Base-by-base conservation (phyloP, 2,888 invertebrate genomes). In the Drosophila pseudotalamancana region DNA sequence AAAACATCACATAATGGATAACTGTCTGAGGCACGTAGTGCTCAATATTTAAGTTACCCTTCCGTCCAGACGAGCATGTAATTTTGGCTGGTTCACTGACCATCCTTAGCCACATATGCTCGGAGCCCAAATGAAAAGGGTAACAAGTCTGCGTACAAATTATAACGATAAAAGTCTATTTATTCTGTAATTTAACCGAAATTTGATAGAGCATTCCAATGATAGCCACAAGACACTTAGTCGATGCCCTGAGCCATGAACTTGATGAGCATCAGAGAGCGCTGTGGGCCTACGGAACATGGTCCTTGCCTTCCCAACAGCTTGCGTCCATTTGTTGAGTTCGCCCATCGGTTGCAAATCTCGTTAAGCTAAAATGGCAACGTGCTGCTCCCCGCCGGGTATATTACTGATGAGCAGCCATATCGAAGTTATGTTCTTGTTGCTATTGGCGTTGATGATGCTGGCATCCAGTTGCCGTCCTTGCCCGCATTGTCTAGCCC, bases 151-250 rank as follows among this genome's bases (percentile, higher is more conserved):
- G 43, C 54, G 70, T 72, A 77, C 79, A 85, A 88, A 89, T 89
- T 89, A 87, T 83, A 72, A 69, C 72, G 79, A 88, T 87, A 89
- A 88, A 88, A 87, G 81, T 69, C 72, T 83, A 88, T 89, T 88
- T 86, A 83, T 78, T 74, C 75, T 64, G 83, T 68, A 81, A 88
- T 87, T 86, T 78, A 77, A 77, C 74, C 77, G 68, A 86, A 86
- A 86, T 83, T 83, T 86, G 73, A 86, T 84, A 72, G 63, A 88
- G 71, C 77, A 88, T 85, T 72, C 72, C 81, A 72, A 78, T 78
- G 88, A 51, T 59, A 62, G 48, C 57, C 42, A 55, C 49, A 55
- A 64, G 57, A 76, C 54, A 45, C 66, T 53, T 16, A 18, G 32
- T 19, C 11, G 23, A 25, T 57, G 25, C 25, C 59, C 8, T 25